A percentile compares a stretch with the other conserved stretches of the same genome.
Evolutionary conservation across 2,113 vertebrate species (phyloP).

Genomic region (Chlorodrepanis virens): DNA sequence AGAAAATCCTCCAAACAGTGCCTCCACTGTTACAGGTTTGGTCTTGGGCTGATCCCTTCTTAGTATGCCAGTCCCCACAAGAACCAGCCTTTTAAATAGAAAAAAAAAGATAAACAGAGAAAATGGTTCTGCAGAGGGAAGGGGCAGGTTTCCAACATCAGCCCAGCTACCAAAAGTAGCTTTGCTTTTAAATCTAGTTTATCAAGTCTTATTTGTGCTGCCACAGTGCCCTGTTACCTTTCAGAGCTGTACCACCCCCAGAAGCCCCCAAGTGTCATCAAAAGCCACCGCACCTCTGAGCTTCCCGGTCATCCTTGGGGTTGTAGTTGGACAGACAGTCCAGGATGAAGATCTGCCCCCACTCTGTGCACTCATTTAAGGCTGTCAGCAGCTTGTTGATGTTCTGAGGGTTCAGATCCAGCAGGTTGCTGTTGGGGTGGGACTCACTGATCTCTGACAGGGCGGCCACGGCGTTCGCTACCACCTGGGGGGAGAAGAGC

Average conservation of each 20-base stretch:
- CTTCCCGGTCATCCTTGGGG: conserved; percentile 96
- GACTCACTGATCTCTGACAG: conserved; percentile 98
- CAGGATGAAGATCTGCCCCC: conserved; percentile 99
- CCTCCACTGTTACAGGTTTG: not conserved
- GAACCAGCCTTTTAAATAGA: not conserved
- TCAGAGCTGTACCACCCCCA: not conserved
- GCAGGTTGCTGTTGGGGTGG: conserved; percentile 97
- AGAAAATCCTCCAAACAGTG: not conserved
- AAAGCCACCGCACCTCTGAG: conserved; percentile 84
- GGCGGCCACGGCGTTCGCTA: conserved; percentile 95
- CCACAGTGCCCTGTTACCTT: not conserved
- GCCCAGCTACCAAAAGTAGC: not conserved
- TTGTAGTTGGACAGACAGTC: conserved; percentile 99
- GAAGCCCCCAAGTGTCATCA: not conserved
- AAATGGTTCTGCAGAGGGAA: not conserved
- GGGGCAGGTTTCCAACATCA: not conserved
- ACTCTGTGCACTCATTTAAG: conserved; percentile 96
- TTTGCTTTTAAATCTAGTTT: not conserved
- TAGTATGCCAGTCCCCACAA: not conserved
- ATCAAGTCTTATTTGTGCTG: not conserved
- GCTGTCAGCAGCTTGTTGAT: conserved; percentile 98
- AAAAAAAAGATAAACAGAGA: not conserved
- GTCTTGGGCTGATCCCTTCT: not conserved
- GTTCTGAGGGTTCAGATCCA: conserved; percentile 98
- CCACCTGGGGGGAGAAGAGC: conserved; percentile 78